phyloP scores from a whole-genome alignment of 2,113 vertebrate species.

The Thomomys bottae region DNA sequence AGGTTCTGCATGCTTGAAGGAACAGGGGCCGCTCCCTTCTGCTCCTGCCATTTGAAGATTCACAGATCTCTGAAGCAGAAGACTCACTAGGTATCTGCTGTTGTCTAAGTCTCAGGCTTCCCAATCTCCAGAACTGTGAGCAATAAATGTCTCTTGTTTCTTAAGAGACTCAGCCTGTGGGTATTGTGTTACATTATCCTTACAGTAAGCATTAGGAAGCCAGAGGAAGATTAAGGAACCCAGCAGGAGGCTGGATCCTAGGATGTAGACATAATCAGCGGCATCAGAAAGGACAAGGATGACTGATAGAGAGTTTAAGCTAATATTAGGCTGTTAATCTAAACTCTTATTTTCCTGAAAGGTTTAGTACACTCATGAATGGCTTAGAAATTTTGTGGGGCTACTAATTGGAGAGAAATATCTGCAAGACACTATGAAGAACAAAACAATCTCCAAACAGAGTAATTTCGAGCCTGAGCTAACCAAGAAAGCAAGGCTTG shows the following conservation, averaged over 20 bases:
- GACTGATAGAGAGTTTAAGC: background rate
- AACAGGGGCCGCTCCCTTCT: too few relatives aligned
- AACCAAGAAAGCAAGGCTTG: constrained; percentile 46
- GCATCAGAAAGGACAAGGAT: background rate
- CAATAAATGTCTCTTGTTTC: background rate
- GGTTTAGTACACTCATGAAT: background rate
- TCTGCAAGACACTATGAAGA: constrained; percentile 1
- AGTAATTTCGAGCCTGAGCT: constrained; percentile 21
- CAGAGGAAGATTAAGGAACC: background rate
- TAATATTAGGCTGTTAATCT: background rate
- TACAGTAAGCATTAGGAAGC: background rate
- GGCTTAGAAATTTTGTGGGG: background rate
- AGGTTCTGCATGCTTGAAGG: background rate
- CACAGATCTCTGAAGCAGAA: background rate
- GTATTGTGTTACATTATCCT: background rate
- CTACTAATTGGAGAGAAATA: constrained; percentile 20
- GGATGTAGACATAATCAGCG: background rate
- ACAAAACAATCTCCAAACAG: constrained; percentile 1
- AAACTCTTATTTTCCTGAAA: background rate
- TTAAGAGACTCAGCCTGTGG: background rate
- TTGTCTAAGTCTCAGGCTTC: background rate
- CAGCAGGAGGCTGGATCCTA: background rate
- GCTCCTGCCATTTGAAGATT: background rate
- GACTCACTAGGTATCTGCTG: background rate
- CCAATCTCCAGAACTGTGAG: background rate